Evolutionary conservation across 2,113 vertebrate genomes (phyloP).

Genomic region (Dromas ardeola): DNA sequence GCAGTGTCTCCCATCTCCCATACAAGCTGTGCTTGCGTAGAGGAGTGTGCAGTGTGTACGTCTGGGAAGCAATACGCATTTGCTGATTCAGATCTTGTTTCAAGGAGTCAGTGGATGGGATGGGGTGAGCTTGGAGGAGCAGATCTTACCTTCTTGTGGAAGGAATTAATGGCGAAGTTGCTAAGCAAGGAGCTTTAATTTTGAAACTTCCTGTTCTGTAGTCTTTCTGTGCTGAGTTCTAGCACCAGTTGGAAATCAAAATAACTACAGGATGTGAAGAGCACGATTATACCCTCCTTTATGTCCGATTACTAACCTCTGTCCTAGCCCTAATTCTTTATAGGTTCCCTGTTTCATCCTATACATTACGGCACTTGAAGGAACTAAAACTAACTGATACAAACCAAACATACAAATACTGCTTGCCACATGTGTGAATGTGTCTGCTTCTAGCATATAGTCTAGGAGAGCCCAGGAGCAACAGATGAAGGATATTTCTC

Average conservation of each 20-base stretch:
- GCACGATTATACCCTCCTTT: neutral
- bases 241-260: neutral
- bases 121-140: neutral
- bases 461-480: neutral
- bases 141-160: neutral
- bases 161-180: neutral
- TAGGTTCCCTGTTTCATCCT: neutral
- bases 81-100: neutral
- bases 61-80: neutral
- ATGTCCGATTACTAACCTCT: neutral
- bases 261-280: neutral
- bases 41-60: fast-evolving
- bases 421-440: neutral
- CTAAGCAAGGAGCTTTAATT: neutral
- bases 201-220: neutral
- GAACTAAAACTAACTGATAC: neutral
- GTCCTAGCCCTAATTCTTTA: neutral
- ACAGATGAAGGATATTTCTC: neutral
- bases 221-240: neutral
- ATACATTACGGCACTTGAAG: neutral
- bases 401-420: neutral
- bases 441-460: neutral
- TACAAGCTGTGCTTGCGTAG: fast-evolving
- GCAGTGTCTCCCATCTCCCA: fast-evolving
- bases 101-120: fast-evolving